phyloP scores from a whole-genome alignment of 2,113 vertebrate genomes.

The Excalfactoria chinensis region DNA sequence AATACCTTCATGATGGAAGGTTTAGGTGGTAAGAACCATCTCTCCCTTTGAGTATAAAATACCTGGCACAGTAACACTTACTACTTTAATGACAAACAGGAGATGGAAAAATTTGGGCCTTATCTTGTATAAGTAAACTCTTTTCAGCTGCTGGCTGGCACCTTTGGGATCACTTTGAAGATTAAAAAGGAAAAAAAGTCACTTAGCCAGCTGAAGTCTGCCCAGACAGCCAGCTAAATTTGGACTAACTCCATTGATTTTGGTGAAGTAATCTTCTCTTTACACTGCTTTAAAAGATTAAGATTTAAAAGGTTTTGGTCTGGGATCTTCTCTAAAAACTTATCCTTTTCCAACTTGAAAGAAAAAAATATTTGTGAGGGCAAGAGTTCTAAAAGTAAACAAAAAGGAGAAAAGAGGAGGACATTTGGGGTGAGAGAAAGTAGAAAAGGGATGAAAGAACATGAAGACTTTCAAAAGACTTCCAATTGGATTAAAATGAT shows the following conservation, averaged over 20 bases:
- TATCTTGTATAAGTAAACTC: neutral
- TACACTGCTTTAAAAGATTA: neutral
- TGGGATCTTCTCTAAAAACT: neutral
- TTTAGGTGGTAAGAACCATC: neutral
- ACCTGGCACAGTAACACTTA: neutral
- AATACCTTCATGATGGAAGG: neutral
- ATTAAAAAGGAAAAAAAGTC: conserved; percentile 3
- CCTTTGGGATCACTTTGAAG: conserved; percentile 16
- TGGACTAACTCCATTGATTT: conserved; percentile 29
- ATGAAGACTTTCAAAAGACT: conserved; percentile 30
- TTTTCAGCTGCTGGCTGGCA: conserved; percentile 7
- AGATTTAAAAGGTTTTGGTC: conserved; percentile 1
- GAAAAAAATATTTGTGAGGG: neutral
- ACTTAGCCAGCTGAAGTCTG: conserved; percentile 21
- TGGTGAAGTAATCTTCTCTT: conserved; percentile 14
- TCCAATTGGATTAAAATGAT: conserved; percentile 55
- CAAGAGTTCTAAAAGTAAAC: neutral
- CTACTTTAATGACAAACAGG: neutral
- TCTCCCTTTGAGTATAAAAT: neutral
- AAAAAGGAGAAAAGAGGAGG: neutral
- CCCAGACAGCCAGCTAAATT: neutral
- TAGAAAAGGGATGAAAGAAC: conserved; percentile 49
- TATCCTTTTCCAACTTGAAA: conserved; percentile 16
- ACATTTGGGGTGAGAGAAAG: conserved; percentile 38
- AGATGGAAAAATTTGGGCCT: neutral